Conservation (phyloP, 2,888 invertebrate genomes). For the Microdon myrmicae region DNA sequence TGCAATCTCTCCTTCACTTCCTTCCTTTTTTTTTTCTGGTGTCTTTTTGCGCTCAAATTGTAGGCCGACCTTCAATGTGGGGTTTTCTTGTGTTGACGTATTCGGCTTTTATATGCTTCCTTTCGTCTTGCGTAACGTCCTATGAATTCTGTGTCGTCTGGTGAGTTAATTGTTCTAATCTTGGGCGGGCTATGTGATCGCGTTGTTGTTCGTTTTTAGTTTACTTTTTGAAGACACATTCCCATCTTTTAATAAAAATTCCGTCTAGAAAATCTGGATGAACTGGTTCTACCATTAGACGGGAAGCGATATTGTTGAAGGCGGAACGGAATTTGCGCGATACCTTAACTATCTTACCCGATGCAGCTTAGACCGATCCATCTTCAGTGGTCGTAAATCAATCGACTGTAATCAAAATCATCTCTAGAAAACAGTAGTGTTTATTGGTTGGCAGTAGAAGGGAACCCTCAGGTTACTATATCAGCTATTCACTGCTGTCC, state of each 20-base stretch:
- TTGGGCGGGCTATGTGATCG: conserved; percentile 48
- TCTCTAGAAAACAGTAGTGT: conserved; percentile 22
- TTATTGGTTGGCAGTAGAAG: conserved; percentile 27
- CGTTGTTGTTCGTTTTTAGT: conserved; percentile 1
- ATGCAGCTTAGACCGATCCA: conserved; percentile 21
- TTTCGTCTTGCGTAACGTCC: no score
- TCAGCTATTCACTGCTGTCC: no score
- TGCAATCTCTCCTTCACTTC: conserved; percentile 18
- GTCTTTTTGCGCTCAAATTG: not conserved
- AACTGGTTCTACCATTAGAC: conserved; percentile 1
- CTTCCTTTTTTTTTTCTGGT: not conserved
- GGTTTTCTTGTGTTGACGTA: no score
- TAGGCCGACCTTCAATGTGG: no score
- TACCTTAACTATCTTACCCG: conserved; percentile 37
- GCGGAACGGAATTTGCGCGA: conserved; percentile 46
- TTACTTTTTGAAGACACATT: conserved; percentile 15
- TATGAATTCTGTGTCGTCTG: conserved; percentile 48
- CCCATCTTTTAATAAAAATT: conserved; percentile 34
- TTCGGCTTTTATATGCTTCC: no score
- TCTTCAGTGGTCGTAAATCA: conserved; percentile 45
- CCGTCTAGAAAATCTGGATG: conserved; percentile 17
- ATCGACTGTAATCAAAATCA: conserved; percentile 48
- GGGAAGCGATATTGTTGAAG: conserved; percentile 12
- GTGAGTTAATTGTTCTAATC: conserved; percentile 51
- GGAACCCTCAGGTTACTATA: no score